Base-by-base conservation (phyloP, 2,797 vertebrate genomes). In the Siniperca scherzeri region DNA sequence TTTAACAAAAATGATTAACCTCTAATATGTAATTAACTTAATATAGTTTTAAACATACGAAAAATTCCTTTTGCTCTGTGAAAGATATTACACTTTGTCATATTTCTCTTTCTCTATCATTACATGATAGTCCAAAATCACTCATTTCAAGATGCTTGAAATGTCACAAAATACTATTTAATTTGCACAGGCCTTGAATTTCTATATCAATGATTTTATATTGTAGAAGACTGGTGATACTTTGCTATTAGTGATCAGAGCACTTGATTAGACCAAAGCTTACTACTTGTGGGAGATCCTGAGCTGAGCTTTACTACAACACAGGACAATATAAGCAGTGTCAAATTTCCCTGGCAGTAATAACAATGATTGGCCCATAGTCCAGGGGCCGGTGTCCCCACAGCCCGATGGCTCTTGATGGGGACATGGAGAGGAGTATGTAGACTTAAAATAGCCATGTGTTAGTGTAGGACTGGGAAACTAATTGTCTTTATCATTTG, bases 401-500 rank as follows among this genome's bases (percentile, higher is more conserved):
- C 84, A 82, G 89, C 82, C 86, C 85, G 85, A 87, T 90, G 89
- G 84, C 82, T 92, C 89, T 87, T 85, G 89, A 92, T 87, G 87
- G 83, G 89, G 83, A 93, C 86, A 82, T 65, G 70, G 83, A 85
- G 88, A 87, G 70, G 60, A 80, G 84, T 73, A 82, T 64, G 86
- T 80, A 77, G 82, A 86, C 87, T 88, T 86, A 89, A 87, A 91
- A 89, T 84, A 89, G 82, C 88, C 53, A 71, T 19, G 80, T 88
- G 85, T 87, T 81, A 25, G 79, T 80, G 85, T 80, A 72, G 76
- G 80, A 88, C 74, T 57, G 76, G 87, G 86, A 89, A 93, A 91
- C 87, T 92, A 94, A 93, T 94, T 93, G 93, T 94, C 89, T 92
- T 91, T 87, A 94, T 94, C 89, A 91, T 93, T 91, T 93, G 92